Evolutionary conservation across 2,113 vertebrate species (phyloP).

Genomic region (Zosterops japonicus): DNA sequence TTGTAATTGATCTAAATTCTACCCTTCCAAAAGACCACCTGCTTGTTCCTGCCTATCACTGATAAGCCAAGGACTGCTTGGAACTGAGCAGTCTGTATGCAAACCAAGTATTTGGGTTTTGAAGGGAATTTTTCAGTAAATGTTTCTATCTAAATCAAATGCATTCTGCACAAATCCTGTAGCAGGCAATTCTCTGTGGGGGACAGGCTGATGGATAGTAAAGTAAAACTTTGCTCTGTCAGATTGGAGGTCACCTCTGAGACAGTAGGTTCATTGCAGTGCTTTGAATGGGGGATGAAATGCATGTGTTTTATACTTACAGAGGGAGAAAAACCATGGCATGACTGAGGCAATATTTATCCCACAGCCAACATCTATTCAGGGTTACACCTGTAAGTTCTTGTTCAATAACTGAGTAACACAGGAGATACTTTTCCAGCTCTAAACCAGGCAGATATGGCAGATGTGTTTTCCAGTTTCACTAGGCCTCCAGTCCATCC

Average conservation of each 20-base stretch:
- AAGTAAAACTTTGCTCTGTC: neutral
- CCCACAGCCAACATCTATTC: neutral
- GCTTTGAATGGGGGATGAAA: neutral
- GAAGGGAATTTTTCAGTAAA: neutral
- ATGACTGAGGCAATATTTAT: neutral
- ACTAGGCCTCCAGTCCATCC: neutral
- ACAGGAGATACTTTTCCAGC: neutral
- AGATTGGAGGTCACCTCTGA: neutral
- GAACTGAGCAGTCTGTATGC: neutral
- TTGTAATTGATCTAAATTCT: neutral
- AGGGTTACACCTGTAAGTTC: neutral
- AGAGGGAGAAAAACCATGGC: neutral
- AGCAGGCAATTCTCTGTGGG: neutral
- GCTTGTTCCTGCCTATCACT: neutral
- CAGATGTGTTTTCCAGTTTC: neutral
- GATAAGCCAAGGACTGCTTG: neutral
- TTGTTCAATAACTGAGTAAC: neutral
- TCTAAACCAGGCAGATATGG: neutral
- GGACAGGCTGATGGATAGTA: neutral
- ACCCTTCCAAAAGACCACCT: neutral
- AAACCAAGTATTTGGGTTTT: neutral
- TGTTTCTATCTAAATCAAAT: neutral
- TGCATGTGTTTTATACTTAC: neutral
- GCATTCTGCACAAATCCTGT: neutral
- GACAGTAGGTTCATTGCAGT: neutral